Conservation (phyloP, 2,888 invertebrate species). For the Diabrotica balteata region DNA sequence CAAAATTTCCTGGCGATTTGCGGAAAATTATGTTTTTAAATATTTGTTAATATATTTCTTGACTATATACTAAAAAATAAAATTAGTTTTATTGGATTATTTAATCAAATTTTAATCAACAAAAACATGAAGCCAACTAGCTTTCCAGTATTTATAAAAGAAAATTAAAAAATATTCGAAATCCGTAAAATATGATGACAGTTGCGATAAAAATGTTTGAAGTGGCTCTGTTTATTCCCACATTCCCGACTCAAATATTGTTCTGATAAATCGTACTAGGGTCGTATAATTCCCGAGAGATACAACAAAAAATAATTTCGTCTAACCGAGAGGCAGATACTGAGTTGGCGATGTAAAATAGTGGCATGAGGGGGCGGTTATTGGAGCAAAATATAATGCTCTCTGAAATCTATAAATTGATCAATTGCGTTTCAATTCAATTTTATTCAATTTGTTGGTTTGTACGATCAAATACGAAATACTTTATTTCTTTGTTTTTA, state of each 20-base stretch:
- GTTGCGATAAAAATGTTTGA: constrained; percentile 5
- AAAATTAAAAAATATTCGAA: constrained; percentile 2
- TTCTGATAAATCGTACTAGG: constrained; percentile 17
- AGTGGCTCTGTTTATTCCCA: constrained; percentile 15
- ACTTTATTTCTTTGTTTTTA: no score
- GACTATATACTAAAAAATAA: no score
- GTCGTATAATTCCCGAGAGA: constrained; percentile 8
- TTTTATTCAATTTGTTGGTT: no score
- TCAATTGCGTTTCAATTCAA: no score
- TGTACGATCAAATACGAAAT: no score
- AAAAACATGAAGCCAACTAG: background rate
- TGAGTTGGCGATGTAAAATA: background rate
- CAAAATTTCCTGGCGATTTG: no score
- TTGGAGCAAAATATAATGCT: no score
- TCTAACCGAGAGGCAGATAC: background rate
- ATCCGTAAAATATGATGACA: background rate
- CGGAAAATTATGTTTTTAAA: no score
- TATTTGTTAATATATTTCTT: no score
- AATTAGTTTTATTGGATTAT: no score
- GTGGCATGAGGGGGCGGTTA: background rate
- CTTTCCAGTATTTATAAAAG: background rate
- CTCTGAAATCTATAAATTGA: no score
- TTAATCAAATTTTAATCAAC: no score
- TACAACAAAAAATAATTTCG: constrained; percentile 11
- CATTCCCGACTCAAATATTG: constrained; percentile 18